Conservation (phyloP, 2,113 vertebrate species). For the Odontophorus gujanensis region DNA sequence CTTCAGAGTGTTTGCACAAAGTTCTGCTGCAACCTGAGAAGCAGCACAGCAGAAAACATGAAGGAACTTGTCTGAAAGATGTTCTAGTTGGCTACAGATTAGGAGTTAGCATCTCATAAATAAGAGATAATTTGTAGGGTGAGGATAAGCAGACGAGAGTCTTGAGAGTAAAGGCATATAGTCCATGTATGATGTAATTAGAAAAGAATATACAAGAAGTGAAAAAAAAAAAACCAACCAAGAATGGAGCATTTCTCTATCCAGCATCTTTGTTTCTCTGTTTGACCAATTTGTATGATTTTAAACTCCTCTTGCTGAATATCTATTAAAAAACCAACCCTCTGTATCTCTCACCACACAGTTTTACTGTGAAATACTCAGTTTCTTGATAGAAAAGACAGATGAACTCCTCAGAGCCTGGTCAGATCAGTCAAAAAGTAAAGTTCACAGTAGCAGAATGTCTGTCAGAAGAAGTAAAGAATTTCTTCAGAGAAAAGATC, state of each 20-base stretch:
- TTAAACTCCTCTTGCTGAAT: neutral
- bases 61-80: neutral
- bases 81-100: neutral
- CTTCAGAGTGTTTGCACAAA: neutral
- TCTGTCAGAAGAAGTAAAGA: fast-evolving
- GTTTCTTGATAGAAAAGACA: neutral
- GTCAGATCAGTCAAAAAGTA: neutral
- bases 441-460: neutral
- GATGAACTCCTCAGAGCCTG: neutral
- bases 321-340: neutral
- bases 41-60: neutral
- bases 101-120: neutral
- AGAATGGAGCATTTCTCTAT: neutral
- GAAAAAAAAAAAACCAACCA: neutral
- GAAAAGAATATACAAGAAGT: neutral
- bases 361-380: neutral
- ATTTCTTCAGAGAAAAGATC: neutral
- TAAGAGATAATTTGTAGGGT: neutral
- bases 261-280: neutral
- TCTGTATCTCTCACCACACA: neutral
- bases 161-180: neutral
- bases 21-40: neutral
- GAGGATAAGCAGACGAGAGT: neutral
- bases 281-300: neutral
- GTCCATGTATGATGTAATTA: neutral